Base-by-base conservation (phyloP, 2,888 invertebrate species). In the Cynaeus angustus region DNA sequence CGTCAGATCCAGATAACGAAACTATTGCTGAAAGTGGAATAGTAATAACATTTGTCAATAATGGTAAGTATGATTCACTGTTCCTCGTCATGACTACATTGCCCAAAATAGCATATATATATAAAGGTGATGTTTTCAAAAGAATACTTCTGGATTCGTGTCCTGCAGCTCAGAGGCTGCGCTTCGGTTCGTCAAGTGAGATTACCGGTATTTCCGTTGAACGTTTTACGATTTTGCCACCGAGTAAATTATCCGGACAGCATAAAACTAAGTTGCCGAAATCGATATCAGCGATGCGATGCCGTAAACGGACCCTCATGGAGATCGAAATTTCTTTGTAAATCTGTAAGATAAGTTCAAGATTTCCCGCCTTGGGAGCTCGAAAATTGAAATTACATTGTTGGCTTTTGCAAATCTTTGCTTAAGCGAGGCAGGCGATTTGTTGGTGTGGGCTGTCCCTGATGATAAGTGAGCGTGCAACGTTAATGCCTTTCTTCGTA, bases 221-320 rank as follows among this genome's bases (percentile, higher is more conserved):
- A 78, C 77, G 75, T 77, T 79, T 79, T 79, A 79, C 77, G 79
- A 78, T 73, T 74, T 74, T 71, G 74, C 77, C 76, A 75, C 75
- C 74, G 72, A 78, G 75, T 77, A 78, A 78, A 79, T 78, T 77
- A 78, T 75, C 76, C 75, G 73, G 72, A 77, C 74, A 76, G 75
- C 69, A 77, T 76, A 77, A 68, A 68, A 68, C 66, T 67, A 59
- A 67, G 48, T 67, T 67, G 66, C 52, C 66, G 64, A 55, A 64
- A 68, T 64, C 55, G 68, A 64, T 62, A 64, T 68, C 62, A 14
- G n/a, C 55, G 61, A 62, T 53, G 62, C 37, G 46, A 67, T 53
- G 53, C 52, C 50, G 61, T 41, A 61, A 61, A 61, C 67, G 61
- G 66, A 48, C 56, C 66, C 46, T 52, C 41, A 48, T 56, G n/a